These are phyloP conservation scores for Ceraclea dissimilis DNA, from an alignment of 2,888 invertebrate species.

Conservation along the genomic window DNA sequence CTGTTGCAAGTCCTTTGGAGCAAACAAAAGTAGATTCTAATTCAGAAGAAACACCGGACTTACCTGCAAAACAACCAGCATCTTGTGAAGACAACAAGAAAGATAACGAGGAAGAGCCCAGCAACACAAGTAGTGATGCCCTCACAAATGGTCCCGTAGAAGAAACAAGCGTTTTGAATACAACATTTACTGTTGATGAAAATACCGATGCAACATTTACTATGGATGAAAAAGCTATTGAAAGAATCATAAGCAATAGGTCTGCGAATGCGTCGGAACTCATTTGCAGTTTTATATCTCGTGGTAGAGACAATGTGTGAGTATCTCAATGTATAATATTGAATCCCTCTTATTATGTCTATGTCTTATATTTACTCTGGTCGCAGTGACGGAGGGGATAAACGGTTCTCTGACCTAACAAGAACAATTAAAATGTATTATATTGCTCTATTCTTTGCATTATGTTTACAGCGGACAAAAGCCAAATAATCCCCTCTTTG, in stretches of 20 bases:
- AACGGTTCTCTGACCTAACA: no score
- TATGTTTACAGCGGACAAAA: slow-evolving; percentile 9
- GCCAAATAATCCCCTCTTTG: slow-evolving; percentile 12
- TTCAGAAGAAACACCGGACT: background rate
- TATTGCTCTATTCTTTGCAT: no score
- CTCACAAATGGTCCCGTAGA: slow-evolving; percentile 9
- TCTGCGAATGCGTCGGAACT: slow-evolving; percentile 84
- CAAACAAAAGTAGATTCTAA: background rate
- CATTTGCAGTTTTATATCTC: slow-evolving; percentile 72
- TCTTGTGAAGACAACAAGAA: background rate
- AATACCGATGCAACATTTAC: background rate
- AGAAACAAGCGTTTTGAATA: no score
- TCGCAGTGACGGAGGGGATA: no score
- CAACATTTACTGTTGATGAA: background rate
- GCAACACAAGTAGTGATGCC: no score
- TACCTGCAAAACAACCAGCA: background rate
- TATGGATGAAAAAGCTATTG: slow-evolving; percentile 39
- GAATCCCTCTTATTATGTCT: no score
- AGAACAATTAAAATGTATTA: no score
- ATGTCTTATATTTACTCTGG: no score
- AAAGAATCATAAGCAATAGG: slow-evolving; percentile 62
- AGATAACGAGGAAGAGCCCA: no score
- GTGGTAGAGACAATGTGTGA: slow-evolving; percentile 33
- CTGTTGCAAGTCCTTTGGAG: background rate
- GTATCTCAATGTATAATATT: slow-evolving; percentile 22